Conservation (phyloP, 2,113 vertebrate species). For the Anolis sagrei region DNA sequence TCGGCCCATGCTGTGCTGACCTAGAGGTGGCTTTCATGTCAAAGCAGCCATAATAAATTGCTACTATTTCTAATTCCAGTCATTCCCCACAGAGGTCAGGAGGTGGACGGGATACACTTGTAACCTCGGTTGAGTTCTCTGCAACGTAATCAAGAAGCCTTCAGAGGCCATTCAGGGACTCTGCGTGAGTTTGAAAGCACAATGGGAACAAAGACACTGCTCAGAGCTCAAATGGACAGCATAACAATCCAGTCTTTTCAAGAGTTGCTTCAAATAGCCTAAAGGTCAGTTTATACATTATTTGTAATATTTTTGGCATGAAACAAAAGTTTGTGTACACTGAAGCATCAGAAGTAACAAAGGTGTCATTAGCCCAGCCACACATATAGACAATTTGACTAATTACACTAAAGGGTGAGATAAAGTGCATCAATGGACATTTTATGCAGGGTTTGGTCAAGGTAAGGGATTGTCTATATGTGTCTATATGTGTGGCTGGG, state of each 20-base stretch:
- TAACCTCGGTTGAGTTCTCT: conserved; percentile 18
- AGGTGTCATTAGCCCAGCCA: too few species aligned
- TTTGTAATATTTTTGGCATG: too few species aligned
- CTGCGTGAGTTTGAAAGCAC: conserved; percentile 21
- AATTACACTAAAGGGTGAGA: too few species aligned
- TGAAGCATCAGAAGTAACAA: too few species aligned
- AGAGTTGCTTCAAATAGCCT: too few species aligned
- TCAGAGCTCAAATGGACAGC: conserved; percentile 1
- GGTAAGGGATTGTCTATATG: too few species aligned
- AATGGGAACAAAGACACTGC: conserved; percentile 20
- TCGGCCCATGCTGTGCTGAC: conserved; percentile 9
- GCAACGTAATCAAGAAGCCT: conserved; percentile 27
- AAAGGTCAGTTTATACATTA: too few species aligned
- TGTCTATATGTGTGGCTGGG: too few species aligned
- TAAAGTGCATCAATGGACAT: too few species aligned
- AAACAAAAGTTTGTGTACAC: too few species aligned
- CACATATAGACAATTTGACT: too few species aligned
- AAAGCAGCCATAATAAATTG: conserved; percentile 30
- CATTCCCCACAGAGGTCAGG: conserved; percentile 10
- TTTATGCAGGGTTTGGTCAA: too few species aligned
- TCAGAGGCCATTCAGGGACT: background rate
- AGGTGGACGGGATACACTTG: conserved; percentile 26
- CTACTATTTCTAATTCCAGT: conserved; percentile 24
- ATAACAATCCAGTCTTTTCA: conserved; percentile 27
- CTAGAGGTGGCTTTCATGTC: conserved; percentile 12